Base-by-base conservation (phyloP, 2,888 invertebrate species). In the Ecdyonurus torrentis region DNA sequence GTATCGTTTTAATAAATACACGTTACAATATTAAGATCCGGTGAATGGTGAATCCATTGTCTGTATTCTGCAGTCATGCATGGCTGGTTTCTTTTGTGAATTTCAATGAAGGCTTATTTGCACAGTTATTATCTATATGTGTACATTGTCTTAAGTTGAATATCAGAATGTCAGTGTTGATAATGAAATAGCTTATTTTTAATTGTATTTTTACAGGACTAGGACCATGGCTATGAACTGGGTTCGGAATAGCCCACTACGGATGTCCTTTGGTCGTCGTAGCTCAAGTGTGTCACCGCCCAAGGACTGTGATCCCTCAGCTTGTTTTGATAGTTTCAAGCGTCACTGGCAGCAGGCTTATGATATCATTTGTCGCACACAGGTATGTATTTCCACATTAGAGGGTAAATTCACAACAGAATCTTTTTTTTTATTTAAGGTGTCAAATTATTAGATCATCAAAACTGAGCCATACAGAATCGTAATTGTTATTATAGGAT, bases 301-400 rank as follows among this genome's bases (percentile, higher is more conserved):
- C 7, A 77, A 77, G 65, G 85, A 86, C 72, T 86, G 86, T 70
- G 91, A 92, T 76, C 89, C 91, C 0, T 86, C 89, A 62, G 94
- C 94, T 5, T 93, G 93, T 75, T 91, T 89, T 72, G 91, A 89
- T 74, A 93, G 93, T 71, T 94, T 94, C 76, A 87, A 88, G 73
- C 90, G 90, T 73, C 95, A 95, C 74, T 95, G 95, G 93, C 89
- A 91, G 71, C 94, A 95, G 74, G 90, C 89, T 1, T 78, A 84
- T 70, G 90, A 91, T 68, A 91, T 94, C 64, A 91, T 94, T 69
- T 37, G 37, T 15, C 37, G 71, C 70, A 0, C 25, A 64, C 62
- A 64, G 20, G 37, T 37, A n/a, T n/a, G n/a, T n/a, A n/a, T n/a
- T n/a, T n/a, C n/a, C n/a, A n/a, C n/a, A n/a, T n/a, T n/a, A n/a